Evolutionary conservation across 2,888 invertebrate genomes (phyloP).

Genomic region (Meiosimyza decipiens): DNA sequence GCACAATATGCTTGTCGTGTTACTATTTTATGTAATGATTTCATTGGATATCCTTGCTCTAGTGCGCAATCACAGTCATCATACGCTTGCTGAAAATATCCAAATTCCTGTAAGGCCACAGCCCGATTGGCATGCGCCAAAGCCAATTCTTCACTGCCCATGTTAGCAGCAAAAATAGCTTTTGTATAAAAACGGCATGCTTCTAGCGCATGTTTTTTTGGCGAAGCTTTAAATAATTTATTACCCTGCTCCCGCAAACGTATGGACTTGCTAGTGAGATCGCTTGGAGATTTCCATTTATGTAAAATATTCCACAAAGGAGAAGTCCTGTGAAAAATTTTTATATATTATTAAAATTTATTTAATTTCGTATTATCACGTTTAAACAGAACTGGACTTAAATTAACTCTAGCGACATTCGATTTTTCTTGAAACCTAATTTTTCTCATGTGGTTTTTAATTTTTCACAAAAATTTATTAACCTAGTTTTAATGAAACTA

Average conservation of each 20-base stretch:
- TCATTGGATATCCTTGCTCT: slow-evolving; percentile 52
- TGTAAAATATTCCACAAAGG: too few relatives aligned
- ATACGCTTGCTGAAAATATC: slow-evolving; percentile 58
- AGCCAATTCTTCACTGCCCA: slow-evolving; percentile 48
- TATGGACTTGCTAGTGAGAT: slow-evolving; percentile 38
- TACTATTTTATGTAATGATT: slow-evolving; percentile 52
- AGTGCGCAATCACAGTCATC: slow-evolving; percentile 60
- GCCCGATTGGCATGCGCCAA: slow-evolving; percentile 63
- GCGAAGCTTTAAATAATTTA: slow-evolving; percentile 41
- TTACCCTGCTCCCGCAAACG: slow-evolving; percentile 55
- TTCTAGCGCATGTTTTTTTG: slow-evolving; percentile 43
- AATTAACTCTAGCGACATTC: too few relatives aligned
- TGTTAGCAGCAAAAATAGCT: slow-evolving; percentile 57
- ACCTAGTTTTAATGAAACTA: too few relatives aligned
- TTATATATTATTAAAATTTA: too few relatives aligned
- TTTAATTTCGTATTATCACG: too few relatives aligned
- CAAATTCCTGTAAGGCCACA: slow-evolving; percentile 58
- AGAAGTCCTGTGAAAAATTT: too few relatives aligned
- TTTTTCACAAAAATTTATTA: too few relatives aligned
- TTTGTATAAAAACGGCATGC: slow-evolving; percentile 57
- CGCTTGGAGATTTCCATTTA: too few relatives aligned
- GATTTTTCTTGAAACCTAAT: too few relatives aligned
- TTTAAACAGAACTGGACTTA: too few relatives aligned
- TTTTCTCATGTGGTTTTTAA: too few relatives aligned
- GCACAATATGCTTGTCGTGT: slow-evolving; percentile 56